A percentile compares a stretch with the other conserved stretches of the same genome.
These are phyloP conservation scores for Tragelaphus buxtoni DNA, from an alignment of 2,113 vertebrate genomes.

Conservation along the genomic window DNA sequence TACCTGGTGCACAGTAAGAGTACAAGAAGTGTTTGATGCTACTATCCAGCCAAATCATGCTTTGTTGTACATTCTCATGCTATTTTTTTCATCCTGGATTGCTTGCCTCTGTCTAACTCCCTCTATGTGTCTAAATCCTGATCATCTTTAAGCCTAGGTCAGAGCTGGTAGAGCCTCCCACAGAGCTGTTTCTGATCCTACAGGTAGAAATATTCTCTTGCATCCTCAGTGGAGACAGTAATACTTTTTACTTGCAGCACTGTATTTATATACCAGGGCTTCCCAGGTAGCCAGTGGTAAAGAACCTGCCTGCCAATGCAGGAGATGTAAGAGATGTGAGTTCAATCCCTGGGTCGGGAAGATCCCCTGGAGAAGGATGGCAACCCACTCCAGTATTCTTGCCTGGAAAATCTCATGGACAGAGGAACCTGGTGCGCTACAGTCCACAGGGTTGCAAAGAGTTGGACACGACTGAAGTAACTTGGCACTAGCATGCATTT, in stretches of 20 bases:
- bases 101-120: background rate
- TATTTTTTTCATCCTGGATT: background rate
- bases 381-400: background rate
- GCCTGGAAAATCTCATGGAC: background rate
- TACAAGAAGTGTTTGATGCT: background rate
- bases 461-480: background rate
- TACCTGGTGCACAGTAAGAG: background rate
- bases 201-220: background rate
- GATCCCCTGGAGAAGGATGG: background rate
- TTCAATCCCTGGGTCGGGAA: background rate
- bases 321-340: background rate
- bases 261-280: background rate
- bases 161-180: background rate
- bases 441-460: background rate
- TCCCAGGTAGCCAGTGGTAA: background rate
- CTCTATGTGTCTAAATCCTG: background rate
- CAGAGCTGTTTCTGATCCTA: background rate
- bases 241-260: background rate
- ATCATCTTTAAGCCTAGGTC: background rate
- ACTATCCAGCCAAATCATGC: background rate
- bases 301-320: background rate
- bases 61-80: background rate
- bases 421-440: background rate
- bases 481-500: rapidly evolving
- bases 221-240: background rate